Evolutionary conservation across 2,113 vertebrate genomes (phyloP).

Genomic region (Sitta europaea): DNA sequence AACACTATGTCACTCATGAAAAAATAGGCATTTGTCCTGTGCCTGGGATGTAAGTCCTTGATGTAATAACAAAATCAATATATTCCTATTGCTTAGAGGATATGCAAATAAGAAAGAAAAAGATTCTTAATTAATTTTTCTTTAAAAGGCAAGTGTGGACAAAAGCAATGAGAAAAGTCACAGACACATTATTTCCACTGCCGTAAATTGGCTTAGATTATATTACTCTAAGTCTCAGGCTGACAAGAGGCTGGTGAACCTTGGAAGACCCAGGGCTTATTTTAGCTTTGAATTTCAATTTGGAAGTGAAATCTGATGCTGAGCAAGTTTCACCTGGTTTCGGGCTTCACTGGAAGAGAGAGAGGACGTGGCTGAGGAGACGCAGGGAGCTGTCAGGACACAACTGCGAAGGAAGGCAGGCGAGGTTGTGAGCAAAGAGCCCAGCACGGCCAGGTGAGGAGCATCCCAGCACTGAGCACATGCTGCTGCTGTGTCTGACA

Average conservation of each 20-base stretch:
- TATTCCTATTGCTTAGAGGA: not conserved
- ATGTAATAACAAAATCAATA: not conserved
- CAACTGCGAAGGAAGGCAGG: not conserved
- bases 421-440: not conserved
- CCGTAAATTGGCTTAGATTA: not conserved
- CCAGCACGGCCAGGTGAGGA: not conserved
- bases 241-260: constrained; percentile 22
- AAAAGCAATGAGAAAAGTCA: not conserved
- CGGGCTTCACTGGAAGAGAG: not conserved
- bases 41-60: not conserved
- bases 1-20: not conserved
- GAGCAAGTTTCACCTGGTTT: constrained; percentile 37
- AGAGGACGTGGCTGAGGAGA: not conserved
- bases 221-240: not conserved
- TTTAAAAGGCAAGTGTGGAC: not conserved
- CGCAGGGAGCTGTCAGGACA: not conserved
- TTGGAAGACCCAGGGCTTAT: not conserved
- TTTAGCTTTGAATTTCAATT: constrained; percentile 33
- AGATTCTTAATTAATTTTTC: no score
- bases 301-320: not conserved
- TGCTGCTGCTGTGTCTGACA: fast-evolving
- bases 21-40: not conserved
- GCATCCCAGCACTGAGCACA: not conserved
- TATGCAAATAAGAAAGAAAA: not conserved
- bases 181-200: not conserved